These are phyloP conservation scores for Diabrotica undecimpunctata DNA, from an alignment of 1,140 invertebrate species.

Conservation along the genomic window DNA sequence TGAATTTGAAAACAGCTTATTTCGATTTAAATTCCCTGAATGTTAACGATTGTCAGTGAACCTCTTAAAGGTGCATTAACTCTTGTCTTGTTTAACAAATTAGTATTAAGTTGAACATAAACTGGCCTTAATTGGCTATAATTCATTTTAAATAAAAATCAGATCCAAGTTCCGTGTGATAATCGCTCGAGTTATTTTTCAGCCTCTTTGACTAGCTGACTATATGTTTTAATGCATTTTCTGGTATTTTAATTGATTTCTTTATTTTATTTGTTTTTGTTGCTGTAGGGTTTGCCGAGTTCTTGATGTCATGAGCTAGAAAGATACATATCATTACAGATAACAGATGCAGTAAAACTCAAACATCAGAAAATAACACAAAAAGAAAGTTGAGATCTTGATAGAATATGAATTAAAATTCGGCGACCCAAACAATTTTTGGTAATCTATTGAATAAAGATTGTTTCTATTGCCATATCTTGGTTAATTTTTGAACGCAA, in stretches of 20 bases:
- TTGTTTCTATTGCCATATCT: too few relatives aligned
- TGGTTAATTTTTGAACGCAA: too few relatives aligned
- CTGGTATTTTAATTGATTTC: neutral
- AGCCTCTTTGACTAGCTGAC: constrained; percentile 4
- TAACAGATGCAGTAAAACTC: too few relatives aligned
- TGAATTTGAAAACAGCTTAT: neutral
- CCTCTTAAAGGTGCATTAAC: constrained; percentile 21
- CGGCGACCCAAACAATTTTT: too few relatives aligned
- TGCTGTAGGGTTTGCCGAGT: too few relatives aligned
- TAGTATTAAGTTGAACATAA: constrained; percentile 21
- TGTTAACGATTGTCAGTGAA: constrained; percentile 13
- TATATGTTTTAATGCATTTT: neutral
- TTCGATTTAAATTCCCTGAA: constrained; percentile 6
- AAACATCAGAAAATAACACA: too few relatives aligned
- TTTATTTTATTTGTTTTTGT: too few relatives aligned
- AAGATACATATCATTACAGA: too few relatives aligned
- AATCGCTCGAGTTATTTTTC: neutral
- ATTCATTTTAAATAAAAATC: constrained; percentile 19
- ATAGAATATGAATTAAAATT: too few relatives aligned
- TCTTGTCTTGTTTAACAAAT: constrained; percentile 23
- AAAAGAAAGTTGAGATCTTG: too few relatives aligned
- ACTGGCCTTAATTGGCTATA: constrained; percentile 21
- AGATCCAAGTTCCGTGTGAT: constrained; percentile 11
- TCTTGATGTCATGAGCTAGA: too few relatives aligned
- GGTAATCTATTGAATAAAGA: too few relatives aligned